Evolutionary conservation across 2,797 vertebrate species (phyloP), one percentile per base, ranked within the genome.

Genomic region (Melanotaenia parkinsoni): DNA sequence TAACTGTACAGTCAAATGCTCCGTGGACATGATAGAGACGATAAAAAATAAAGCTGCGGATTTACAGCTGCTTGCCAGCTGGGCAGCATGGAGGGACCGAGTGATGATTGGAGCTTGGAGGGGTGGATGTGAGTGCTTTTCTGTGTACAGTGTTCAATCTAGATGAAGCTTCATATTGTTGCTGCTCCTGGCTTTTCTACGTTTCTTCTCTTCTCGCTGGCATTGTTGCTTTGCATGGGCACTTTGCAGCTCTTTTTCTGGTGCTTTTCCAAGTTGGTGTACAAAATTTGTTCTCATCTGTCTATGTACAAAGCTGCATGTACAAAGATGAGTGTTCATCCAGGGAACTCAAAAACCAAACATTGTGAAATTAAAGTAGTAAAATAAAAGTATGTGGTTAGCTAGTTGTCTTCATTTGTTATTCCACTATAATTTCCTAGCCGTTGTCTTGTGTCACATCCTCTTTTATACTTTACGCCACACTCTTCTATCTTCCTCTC

Each of bases 51-150:
- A 90, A 90, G 79, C 83, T 84, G 82, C 74, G 84, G 91, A 89
- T 88, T 90, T 89, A 67, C 88, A 89, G 91, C 88, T 90, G 90
- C 64, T 64, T 65, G 77, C 80, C 85, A 89, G 89, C 87, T 82
- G 79, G 78, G 40, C 32, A 70, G 38, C 68, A 40, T 40, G 78
- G 74, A 61, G 70, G 63, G 78, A 60, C 65, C 20, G 67, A 37
- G 67, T 40, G 32, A 51, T 59, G 78, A 67, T 40, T 60, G 58
- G 70, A 57, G 37, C 70, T 50, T 3, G 32, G 38, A 26, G 38
- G 35, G 67, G 50, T 58, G 58, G 62, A 53, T 67, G 38, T 53
- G 54, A 66, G 59, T 40, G 54, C 58, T 45, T 11, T 33, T 70
- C 32, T 63, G n/a, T 65, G 38, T 63, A n/a, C 40, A 54, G 53